Evolutionary conservation across 2,888 invertebrate species (phyloP).

Genomic region (Digitonthophagus gazella): DNA sequence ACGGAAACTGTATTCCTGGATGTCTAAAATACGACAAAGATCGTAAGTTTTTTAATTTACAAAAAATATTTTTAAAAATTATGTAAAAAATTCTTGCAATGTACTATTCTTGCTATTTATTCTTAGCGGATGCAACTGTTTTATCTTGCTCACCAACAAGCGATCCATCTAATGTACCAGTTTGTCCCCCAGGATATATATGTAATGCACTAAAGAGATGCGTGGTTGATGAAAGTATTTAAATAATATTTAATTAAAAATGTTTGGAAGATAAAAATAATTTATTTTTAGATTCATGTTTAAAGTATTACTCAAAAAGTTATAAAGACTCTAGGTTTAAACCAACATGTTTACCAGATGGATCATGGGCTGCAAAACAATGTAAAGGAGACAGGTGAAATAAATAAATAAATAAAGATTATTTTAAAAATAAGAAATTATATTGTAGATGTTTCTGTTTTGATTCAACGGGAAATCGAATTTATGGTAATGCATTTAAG

Average conservation of each 20-base stretch:
- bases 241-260: background rate
- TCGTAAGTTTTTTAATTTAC: no score
- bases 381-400: slow-evolving; percentile 60
- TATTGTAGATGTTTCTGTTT: slow-evolving; percentile 63
- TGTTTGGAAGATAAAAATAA: background rate
- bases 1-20: slow-evolving; percentile 28
- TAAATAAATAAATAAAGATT: slow-evolving; percentile 24
- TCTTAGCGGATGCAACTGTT: no score
- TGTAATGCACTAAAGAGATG: slow-evolving; percentile 37
- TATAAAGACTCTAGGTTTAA: slow-evolving; percentile 36
- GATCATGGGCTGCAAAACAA: slow-evolving; percentile 61
- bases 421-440: slow-evolving; percentile 23
- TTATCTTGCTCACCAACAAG: no score
- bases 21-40: no score
- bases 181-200: slow-evolving; percentile 45
- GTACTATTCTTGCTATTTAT: no score
- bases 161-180: no score
- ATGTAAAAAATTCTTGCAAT: no score
- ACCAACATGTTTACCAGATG: slow-evolving; percentile 59
- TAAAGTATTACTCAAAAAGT: slow-evolving; percentile 13
- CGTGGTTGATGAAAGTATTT: slow-evolving; percentile 37
- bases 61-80: no score
- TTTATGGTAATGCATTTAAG: slow-evolving; percentile 67
- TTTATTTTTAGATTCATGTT: slow-evolving; percentile 15
- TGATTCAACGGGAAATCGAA: slow-evolving; percentile 58